Evolutionary conservation across 2,888 invertebrate species (phyloP).

Genomic region (Cephus sareptanus): DNA sequence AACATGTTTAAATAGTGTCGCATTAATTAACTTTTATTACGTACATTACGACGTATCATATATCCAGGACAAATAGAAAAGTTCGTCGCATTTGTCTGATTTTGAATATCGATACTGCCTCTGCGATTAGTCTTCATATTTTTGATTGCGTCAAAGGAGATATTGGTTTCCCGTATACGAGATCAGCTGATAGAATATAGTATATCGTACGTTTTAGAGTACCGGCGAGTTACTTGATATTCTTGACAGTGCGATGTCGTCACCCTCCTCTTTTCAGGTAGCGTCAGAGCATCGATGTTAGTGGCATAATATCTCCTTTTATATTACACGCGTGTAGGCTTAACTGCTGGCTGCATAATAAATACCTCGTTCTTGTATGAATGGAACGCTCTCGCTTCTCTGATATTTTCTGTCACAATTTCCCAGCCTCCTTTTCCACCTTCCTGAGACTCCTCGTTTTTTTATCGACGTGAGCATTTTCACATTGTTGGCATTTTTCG

Average conservation of each 20-base stretch:
- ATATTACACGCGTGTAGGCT: slow-evolving; percentile 45
- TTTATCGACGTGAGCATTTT: not conserved
- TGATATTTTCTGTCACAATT: not conserved
- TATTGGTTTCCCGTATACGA: not conserved
- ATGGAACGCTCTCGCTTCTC: slow-evolving; percentile 28
- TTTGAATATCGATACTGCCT: not conserved
- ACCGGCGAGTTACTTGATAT: not conserved
- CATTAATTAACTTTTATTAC: not conserved
- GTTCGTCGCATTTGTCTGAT: not conserved
- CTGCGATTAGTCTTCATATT: not conserved
- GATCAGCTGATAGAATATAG: not conserved
- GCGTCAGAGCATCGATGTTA: slow-evolving; percentile 22
- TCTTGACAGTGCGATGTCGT: slow-evolving; percentile 21
- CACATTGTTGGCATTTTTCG: not conserved
- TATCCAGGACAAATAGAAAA: not conserved
- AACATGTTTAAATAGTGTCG: not conserved
- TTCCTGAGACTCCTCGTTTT: slow-evolving; percentile 26
- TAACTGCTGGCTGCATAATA: slow-evolving; percentile 32
- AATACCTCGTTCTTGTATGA: slow-evolving; percentile 37
- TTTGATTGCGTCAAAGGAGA: not conserved
- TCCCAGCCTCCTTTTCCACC: not conserved
- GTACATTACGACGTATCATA: not conserved
- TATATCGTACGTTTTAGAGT: not conserved
- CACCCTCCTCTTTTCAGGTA: slow-evolving; percentile 38
- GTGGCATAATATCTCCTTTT: slow-evolving; percentile 51